Base-by-base conservation (phyloP, 2,113 vertebrate genomes). In the Neolamprologus longior region DNA sequence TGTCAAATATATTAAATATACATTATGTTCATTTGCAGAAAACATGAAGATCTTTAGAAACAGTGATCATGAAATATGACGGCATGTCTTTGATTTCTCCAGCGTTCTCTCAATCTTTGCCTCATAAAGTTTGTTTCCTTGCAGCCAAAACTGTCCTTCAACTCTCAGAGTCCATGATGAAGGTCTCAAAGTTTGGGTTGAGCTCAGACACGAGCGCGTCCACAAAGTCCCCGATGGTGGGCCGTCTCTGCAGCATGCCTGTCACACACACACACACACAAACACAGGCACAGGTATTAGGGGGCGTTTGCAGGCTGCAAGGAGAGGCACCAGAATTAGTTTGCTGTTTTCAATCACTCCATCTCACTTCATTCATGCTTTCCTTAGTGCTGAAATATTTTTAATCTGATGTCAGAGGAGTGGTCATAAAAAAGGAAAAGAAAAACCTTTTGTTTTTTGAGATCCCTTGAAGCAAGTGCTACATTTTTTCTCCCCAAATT, bases 181-280 rank as follows among this genome's bases (percentile, higher is more conserved):
- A 99, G 0, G 97, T 97, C 94, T 99, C 98, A 7, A 98, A 98
- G 95, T 99, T 97, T 2, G 96, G 97, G 88, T 99, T 96, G 91
- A 99, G 95, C 91, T 99, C 98, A 2, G 97, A 97, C 90, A 99
- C 97, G 21, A 99, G 96, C 2, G 98, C 98, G 2, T 97, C 97
- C 88, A 99, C 99, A 81, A 99, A 97, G 89, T 99, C 98, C 76
- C 99, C 97, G 0, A 97, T 88, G 26, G 97, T 98, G 68, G 98
- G 98, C 2, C 90, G 92, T 91, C 97, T 98, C 97, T 98, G 98
- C 85, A 99, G 97, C 99, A 99, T 98, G 28, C 97, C 98, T 99
- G 95, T 17, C 31, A 2, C 31, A 83, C 54, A 87, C 53, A 40
- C 53, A 54, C 6, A 54, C 0, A 8, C 15, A 50, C 15, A 50